Base-by-base conservation (phyloP, 2,797 vertebrate genomes). In the Siniperca scherzeri region DNA sequence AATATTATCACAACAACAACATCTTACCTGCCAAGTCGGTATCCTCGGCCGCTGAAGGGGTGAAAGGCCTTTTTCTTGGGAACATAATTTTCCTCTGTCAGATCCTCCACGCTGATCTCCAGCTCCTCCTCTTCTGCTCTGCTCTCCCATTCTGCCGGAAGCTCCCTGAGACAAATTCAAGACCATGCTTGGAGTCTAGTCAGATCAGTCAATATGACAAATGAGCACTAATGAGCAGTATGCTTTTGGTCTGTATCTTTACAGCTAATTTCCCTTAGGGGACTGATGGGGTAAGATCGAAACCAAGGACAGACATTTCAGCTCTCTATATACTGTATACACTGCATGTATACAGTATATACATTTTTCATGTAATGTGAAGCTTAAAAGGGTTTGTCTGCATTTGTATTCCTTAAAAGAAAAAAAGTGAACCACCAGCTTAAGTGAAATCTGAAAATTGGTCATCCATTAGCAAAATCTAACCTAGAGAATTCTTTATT, bases 31-130 rank as follows among this genome's bases (percentile, higher is more conserved):
- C 98, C 98, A 40, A 99, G 93, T 84, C 98, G 93, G 94, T 99
- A 97, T 38, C 98, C 98, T 40, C 93, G 95, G 42, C 98, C 98
- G 10, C 97, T 98, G 92, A 99, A 99, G 10, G 97, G 97, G 88
- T 97, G 97, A 91, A 99, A 99, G 4, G 90, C 59, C 64, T 97
- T 97, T 89, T 97, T 99, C 74, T 87, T 97, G 0, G 95, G 95
- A 21, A 96, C 80, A 78, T 97, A 98, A 1, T 96, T 91, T 86
- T 98, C 96, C 79, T 97, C 95, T 6, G 97, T 99, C 93, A 98
- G 96, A 77, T 99, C 98, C 92, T 99, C 97, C 79, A 99, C 96
- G 72, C 96, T 98, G 87, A 99, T 97, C 70, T 98, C 97, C 74
- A 99, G 91, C 78, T 99, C 98, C 33, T 99, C 96, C 87, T 98